These are phyloP conservation scores for Epistrophe grossulariae DNA, from an alignment of 2,888 invertebrate species.

Conservation along the genomic window DNA sequence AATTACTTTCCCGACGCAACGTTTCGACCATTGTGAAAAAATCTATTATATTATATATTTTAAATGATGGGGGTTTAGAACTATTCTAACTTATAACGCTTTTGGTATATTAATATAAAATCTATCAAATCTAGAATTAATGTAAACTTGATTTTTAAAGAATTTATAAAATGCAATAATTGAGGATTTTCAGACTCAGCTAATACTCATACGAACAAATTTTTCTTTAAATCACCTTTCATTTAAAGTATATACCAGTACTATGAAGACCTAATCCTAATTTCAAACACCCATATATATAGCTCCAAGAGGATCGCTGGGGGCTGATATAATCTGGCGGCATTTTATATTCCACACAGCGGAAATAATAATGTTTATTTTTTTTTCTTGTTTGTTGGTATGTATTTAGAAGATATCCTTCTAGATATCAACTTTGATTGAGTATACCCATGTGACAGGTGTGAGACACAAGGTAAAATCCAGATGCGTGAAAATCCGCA, in stretches of 20 bases:
- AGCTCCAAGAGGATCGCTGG: background rate
- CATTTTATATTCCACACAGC: background rate
- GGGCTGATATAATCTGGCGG: background rate
- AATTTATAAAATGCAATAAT: no score
- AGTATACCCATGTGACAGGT: constrained; percentile 65
- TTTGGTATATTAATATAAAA: no score
- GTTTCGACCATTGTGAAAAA: no score
- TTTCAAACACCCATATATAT: background rate
- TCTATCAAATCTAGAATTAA: no score
- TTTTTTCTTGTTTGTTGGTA: background rate
- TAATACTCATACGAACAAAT: no score
- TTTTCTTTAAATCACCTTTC: background rate
- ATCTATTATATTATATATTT: no score
- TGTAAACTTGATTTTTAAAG: no score
- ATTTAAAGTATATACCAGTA: background rate
- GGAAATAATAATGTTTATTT: background rate
- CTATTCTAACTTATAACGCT: no score
- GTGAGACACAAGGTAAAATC: constrained; percentile 48
- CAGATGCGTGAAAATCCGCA: constrained; percentile 35
- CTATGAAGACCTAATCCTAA: background rate
- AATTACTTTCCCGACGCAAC: no score
- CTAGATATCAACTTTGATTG: constrained; percentile 60
- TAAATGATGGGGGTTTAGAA: no score
- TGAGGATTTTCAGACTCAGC: no score
- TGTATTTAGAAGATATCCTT: constrained; percentile 8